Conservation (phyloP, 2,888 invertebrate species). For the Limnephilus lunatus region DNA sequence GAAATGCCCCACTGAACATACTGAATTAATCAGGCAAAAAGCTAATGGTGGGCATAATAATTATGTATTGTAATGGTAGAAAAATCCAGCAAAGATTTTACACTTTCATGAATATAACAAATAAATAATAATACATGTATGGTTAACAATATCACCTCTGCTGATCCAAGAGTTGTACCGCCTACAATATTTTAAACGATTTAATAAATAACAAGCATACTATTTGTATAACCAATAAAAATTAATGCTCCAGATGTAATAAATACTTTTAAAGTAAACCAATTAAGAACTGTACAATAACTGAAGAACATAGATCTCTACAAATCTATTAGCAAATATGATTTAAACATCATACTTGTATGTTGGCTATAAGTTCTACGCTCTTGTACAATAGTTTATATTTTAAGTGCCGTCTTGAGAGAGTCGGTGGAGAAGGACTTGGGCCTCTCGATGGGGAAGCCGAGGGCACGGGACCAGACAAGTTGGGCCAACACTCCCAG, state of each 20-base stretch:
- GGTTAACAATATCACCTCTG: conserved; percentile 32
- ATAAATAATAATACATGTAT: conserved; percentile 34
- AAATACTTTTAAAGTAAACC: conserved; percentile 3
- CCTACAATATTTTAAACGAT: not conserved
- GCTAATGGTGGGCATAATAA: conserved; percentile 15
- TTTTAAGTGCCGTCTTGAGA: conserved; percentile 67
- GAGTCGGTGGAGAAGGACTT: conserved; percentile 85
- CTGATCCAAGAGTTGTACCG: conserved; percentile 22
- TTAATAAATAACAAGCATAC: conserved; percentile 20
- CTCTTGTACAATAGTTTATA: conserved; percentile 25
- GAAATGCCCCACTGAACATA: not conserved
- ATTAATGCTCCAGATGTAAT: conserved; percentile 18
- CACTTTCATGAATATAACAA: conserved; percentile 17
- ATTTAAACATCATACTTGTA: conserved; percentile 30
- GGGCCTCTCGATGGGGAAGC: conserved; percentile 89
- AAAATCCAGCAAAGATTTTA: conserved; percentile 7
- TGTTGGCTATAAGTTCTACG: conserved; percentile 31
- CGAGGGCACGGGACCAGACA: conserved; percentile 90
- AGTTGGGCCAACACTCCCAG: conserved; percentile 88
- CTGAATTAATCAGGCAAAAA: not conserved
- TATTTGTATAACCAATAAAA: not conserved
- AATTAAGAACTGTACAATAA: conserved; percentile 34
- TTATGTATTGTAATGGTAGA: not conserved
- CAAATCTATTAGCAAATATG: conserved; percentile 27
- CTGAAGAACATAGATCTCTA: conserved; percentile 25